Evolutionary conservation across 2,888 invertebrate genomes (phyloP), one percentile per base, ranked within the genome.

Genomic region (Miltochrista miniata): DNA sequence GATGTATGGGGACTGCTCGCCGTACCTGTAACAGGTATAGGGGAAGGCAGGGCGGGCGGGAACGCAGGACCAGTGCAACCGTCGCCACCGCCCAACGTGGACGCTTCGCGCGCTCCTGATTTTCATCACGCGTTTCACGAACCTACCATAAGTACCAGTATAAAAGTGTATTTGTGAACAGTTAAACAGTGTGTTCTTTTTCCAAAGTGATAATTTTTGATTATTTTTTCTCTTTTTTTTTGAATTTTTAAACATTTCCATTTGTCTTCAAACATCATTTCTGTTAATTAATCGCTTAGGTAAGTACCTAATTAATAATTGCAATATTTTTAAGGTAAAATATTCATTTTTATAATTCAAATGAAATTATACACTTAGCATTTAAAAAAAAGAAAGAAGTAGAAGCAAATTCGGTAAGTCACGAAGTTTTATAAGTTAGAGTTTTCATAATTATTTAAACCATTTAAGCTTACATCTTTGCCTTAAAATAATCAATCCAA

Each of bases 1-100:
- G 81, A 83, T 82, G 77, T 79, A 72, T 74, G 70, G 68, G 68
- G 68, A 69, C 70, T 83, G 88, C 87, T 89, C 89, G 64, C 71
- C 62, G 72, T 84, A 90, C 89, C 90, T 89, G 90, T 87, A 83
- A 81, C 90, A 89, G 89, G 90, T 87, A 57, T 68, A 77, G 70
- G 72, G 76, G 79, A 64, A 61, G 63, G 74, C 68, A 72, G 81
- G 76, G 76, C 76, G 76, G 76, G 73, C 79, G 80, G 84, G 83
- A 74, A 60, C 50, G 50, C 68, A 72, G 76, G 76, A 72, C 55
- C 86, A 90, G 90, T 90, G 83, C 86, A 83, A 73, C 68, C 83
- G 81, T 70, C 70, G 79, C 73, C 79, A 64, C 74, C 79, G 81
- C 62, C 72, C 61, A 55, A 52, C 55, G 66, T 65, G 79, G 78